phyloP scores from a whole-genome alignment of 2,888 invertebrate species.

The Melinopterus prodromus region DNA sequence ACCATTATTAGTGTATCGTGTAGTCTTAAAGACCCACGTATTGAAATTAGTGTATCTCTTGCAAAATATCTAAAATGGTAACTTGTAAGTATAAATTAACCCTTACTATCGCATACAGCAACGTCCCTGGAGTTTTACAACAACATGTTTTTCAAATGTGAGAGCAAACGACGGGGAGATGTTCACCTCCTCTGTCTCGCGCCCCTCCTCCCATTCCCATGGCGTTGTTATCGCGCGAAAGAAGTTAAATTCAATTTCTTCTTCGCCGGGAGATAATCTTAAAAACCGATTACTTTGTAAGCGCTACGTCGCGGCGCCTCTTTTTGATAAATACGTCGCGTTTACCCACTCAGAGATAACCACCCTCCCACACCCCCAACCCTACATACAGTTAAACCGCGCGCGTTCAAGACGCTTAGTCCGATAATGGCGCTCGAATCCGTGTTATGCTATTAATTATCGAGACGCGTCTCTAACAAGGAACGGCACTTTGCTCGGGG shows the following conservation, averaged over 20 bases:
- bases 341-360: neutral
- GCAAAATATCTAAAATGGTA: too few species aligned
- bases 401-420: conserved; percentile 29
- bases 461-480: conserved; percentile 34
- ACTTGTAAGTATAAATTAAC: neutral
- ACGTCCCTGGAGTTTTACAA: neutral
- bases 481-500: conserved; percentile 33
- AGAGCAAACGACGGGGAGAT: neutral
- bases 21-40: too few species aligned
- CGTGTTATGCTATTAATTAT: conserved; percentile 36
- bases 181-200: neutral
- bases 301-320: conserved; percentile 6
- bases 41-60: too few species aligned
- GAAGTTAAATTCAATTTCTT: conserved; percentile 50
- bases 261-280: conserved; percentile 45
- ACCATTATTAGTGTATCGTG: too few species aligned
- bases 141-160: neutral
- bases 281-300: conserved; percentile 49
- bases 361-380: neutral
- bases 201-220: conserved; percentile 24
- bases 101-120: neutral
- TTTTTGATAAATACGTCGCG: conserved; percentile 4
- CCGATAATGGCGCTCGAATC: conserved; percentile 30
- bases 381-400: neutral
- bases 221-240: conserved; percentile 39